A percentile compares a stretch with the other conserved stretches of the same genome.
Evolutionary conservation across 2,113 vertebrate genomes (phyloP).

Genomic region (Rattus norvegicus): GRCr8 NC_086020.1:229980501-229981000

Average conservation of each 20-base stretch:
- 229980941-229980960: background rate
- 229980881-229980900: background rate
- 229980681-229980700: no score
- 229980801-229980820: background rate
- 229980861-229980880: background rate
- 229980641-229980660: background rate
- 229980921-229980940: background rate
- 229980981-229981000: background rate
- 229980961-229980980: background rate
- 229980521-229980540: background rate
- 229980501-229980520: background rate
- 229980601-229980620: background rate
- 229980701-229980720: no score
- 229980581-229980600: constrained; percentile 16
- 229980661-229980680: background rate
- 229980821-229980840: background rate
- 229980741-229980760: background rate
- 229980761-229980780: background rate
- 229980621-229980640: background rate
- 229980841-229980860: background rate
- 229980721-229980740: background rate
- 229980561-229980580: constrained; percentile 9
- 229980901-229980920: background rate
- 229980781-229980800: background rate
- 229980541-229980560: background rate